phyloP scores from a whole-genome alignment of 2,113 vertebrate genomes.

The Pluvialis apricaria region DNA sequence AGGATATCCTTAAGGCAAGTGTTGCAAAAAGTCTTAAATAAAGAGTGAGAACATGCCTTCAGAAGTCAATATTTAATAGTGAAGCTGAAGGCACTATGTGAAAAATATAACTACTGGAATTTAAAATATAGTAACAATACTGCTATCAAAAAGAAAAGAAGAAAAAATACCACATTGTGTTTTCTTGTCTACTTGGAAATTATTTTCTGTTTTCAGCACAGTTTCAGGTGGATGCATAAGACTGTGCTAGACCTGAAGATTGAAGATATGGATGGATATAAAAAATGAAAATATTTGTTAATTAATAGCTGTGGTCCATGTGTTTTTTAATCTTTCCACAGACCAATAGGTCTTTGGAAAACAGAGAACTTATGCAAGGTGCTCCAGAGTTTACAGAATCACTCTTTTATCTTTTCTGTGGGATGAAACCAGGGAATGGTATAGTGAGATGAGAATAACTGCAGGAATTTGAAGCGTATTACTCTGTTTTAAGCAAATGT shows the following conservation, averaged over 20 bases:
- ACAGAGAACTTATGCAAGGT: not conserved
- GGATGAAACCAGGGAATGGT: not conserved
- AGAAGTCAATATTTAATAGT: not conserved
- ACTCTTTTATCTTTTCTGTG: not conserved
- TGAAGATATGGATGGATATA: not conserved
- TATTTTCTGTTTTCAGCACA: not conserved
- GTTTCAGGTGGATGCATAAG: not conserved
- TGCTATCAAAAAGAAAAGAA: not conserved
- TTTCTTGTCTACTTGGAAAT: not conserved
- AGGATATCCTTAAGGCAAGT: constrained; percentile 26
- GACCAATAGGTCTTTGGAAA: not conserved
- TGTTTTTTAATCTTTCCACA: not conserved
- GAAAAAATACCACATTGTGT: not conserved
- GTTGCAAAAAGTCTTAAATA: constrained; percentile 36
- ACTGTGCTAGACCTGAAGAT: not conserved
- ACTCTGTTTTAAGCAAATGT: not conserved
- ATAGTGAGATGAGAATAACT: not conserved
- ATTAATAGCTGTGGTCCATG: not conserved
- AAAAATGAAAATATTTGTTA: not conserved
- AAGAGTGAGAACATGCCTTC: constrained; percentile 6
- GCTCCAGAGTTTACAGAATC: not conserved
- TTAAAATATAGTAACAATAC: not conserved
- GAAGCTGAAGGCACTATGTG: not conserved
- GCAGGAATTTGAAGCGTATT: not conserved
- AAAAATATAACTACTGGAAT: not conserved